phyloP scores from a whole-genome alignment of 2,113 vertebrate species.

The Nothocercus nigrocapillus region DNA sequence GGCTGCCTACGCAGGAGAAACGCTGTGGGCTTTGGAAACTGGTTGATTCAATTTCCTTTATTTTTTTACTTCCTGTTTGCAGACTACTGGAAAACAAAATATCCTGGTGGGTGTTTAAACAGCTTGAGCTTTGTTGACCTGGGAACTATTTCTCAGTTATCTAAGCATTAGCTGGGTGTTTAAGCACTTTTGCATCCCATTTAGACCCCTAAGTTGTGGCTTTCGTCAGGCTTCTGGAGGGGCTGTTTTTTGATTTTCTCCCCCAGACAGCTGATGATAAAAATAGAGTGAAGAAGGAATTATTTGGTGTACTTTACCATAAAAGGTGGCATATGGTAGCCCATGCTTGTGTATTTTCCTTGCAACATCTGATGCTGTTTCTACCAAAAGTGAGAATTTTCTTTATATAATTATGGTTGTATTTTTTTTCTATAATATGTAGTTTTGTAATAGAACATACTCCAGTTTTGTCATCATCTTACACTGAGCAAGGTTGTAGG shows the following conservation, averaged over 20 bases:
- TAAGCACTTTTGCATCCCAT: constrained; percentile 8
- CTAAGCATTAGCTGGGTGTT: constrained; percentile 24
- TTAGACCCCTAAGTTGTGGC: neutral
- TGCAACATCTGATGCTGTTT: neutral
- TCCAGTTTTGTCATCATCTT: neutral
- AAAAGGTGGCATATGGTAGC: neutral
- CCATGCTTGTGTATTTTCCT: neutral
- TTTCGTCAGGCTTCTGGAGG: neutral
- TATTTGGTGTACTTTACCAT: neutral
- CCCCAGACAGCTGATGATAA: neutral
- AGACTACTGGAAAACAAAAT: constrained; percentile 79
- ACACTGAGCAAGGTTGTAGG: neutral
- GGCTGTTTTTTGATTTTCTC: neutral
- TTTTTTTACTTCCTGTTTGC: constrained; percentile 74
- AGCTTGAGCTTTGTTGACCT: constrained; percentile 78
- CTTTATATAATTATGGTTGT: neutral
- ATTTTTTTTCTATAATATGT: neutral
- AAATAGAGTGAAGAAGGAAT: neutral
- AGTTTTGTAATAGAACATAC: neutral
- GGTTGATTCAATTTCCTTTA: constrained; percentile 74
- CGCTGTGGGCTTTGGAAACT: constrained; percentile 76
- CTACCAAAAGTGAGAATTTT: neutral
- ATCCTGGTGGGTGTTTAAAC: constrained; percentile 83
- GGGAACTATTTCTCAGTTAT: constrained; percentile 9
- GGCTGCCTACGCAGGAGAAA: constrained; percentile 77